Base-by-base conservation (phyloP, 2,797 vertebrate species). In the Pachyuromys duprasi region DNA sequence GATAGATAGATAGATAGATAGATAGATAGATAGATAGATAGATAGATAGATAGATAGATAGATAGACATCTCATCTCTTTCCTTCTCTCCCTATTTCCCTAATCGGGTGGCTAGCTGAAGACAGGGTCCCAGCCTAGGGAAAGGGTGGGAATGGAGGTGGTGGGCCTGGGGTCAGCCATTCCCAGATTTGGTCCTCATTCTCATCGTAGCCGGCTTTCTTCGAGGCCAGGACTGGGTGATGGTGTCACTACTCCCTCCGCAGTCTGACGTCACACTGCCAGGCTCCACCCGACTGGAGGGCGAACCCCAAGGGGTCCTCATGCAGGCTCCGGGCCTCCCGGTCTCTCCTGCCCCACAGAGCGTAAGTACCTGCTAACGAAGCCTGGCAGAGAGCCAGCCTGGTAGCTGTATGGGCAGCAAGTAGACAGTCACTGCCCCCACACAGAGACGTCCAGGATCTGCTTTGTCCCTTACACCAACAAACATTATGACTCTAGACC, bases 191-290 rank as follows among this genome's bases (percentile, higher is more conserved):
- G 93, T 81, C 92, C 92, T 95, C 87, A 28, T 55, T 98, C 97
- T 98, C 95, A 57, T 96, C 62, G 0, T 69, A 17, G 65, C 97
- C 97, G 98, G 97, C 45, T 98, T 98, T 96, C 97, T 97, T 78
- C 8, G 62, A 94, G 97, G 91, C 94, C 97, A 98, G 98, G 98
- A 98, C 94, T 91, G 96, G 97, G 98, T 96, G 96, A 98, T 98
- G 98, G 98, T 99, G 96, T 98, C 98, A 0, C 94, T 99, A 78
- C 98, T 98, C 90, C 98, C 98, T 45, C 97, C 98, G 28, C 98
- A 98, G 92, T 97, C 98, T 79, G 98, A 98, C 76, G 98, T 98
- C 97, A 98, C 98, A 1, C 98, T 99, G 93, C 97, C 98, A 1
- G 93, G 98, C 67, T 96, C 98, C 26, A 97, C 98, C 94, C 80